Base-by-base conservation (phyloP, 2,888 invertebrate species). In the Helicoverpa assulta region DNA sequence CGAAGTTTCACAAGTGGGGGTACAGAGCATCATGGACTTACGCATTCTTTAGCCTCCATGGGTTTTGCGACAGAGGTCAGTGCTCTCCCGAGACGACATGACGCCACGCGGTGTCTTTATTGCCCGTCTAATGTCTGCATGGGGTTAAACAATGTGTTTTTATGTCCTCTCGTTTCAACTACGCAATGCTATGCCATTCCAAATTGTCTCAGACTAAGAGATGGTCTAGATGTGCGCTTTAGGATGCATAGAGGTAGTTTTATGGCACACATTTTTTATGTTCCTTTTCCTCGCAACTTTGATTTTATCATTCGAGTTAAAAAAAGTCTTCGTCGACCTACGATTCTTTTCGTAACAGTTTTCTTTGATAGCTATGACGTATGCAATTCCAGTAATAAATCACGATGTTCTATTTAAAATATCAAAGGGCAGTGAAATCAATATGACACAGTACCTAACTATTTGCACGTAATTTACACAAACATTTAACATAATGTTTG, bases 81-180 rank as follows among this genome's bases (percentile, higher is more conserved):
- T 91, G 92, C 83, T 89, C 92, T 86, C 88, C 77, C 62, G 87
- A 91, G 93, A 92, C 92, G 82, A 85, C 84, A 84, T 82, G 89
- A 88, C 89, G 89, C 88, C 89, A 83, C 76, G 80, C 84, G 81
- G 78, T 77, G 82, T 74, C 85, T 86, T 83, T 82, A 84, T 82
- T 80, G 76, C 80, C 69, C 63, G 68, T 68, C 78, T 77, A 84
- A 81, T 81, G 78, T 81, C 83, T 73, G 77, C 67, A 80, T 75
- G 83, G 81, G 83, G 76, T 77, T 82, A 70, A 78, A 74, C 76
- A 71, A 72, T 78, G 67, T 64, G 73, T 80, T 82, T 73, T 80
- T 77, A 76, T 73, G 62, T 72, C 58, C 69, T 66, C 59, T 62
- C 53, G 47, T 57, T 71, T 71, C 66, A 74, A 70, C 67, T 57